phyloP scores from a whole-genome alignment of 1,140 invertebrate species.

The Drosophila bifasciata region DNA sequence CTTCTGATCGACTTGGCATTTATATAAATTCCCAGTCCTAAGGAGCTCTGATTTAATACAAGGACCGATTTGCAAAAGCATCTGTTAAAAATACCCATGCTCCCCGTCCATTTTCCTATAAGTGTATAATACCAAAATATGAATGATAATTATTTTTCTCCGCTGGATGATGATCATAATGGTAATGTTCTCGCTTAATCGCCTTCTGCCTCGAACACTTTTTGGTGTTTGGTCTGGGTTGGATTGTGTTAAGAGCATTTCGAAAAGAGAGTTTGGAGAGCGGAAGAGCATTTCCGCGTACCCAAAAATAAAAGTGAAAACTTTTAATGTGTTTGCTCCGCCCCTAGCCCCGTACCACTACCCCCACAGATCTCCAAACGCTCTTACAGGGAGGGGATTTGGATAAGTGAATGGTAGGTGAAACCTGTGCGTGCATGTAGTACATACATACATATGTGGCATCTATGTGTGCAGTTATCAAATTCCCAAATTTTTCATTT shows the following conservation, averaged over 20 bases:
- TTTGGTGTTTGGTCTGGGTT: constrained; percentile 21
- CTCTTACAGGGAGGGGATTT: too few species aligned
- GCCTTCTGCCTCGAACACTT: constrained; percentile 17
- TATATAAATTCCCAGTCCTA: too few species aligned
- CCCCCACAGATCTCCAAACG: constrained; percentile 1
- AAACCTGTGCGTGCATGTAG: not conserved
- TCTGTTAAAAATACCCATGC: too few species aligned
- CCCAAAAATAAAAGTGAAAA: constrained; percentile 78
- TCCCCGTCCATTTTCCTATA: too few species aligned
- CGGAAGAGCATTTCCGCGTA: constrained; percentile 55
- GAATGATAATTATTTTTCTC: too few species aligned
- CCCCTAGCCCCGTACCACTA: constrained; percentile 9
- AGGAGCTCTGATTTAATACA: too few species aligned
- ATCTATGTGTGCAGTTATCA: constrained; percentile 50
- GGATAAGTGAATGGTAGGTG: too few species aligned
- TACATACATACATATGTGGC: too few species aligned
- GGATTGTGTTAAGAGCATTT: constrained; percentile 14
- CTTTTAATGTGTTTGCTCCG: constrained; percentile 34
- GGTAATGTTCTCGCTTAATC: constrained; percentile 15
- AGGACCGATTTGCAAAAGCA: too few species aligned
- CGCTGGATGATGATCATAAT: constrained; percentile 4
- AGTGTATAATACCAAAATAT: too few species aligned
- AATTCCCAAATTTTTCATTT: constrained; percentile 63
- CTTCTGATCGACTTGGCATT: too few species aligned
- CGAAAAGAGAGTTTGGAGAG: constrained; percentile 13